Base-by-base conservation (phyloP, 2,888 invertebrate genomes). In the Nomada fabriciana region DNA sequence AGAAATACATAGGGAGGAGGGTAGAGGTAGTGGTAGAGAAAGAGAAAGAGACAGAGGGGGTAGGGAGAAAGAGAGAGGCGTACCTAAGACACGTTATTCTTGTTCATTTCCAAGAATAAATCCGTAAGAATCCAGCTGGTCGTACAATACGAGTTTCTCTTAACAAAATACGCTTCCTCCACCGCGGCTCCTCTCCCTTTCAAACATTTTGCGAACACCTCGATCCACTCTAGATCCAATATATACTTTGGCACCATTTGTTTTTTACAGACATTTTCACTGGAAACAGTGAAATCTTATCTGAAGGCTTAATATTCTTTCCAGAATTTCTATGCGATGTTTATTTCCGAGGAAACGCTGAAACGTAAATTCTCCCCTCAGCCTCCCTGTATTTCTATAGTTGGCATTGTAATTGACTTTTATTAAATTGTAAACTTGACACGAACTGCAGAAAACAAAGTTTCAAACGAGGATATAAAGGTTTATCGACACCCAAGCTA, bases 101-200 rank as follows among this genome's bases (percentile, higher is more conserved):
- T 82, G 85, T 84, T 88, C 80, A 82, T 75, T 82, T 87, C 89
- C 82, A 88, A 89, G 86, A 88, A 89, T 89, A 89, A 88, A 89
- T 89, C 88, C 81, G 86, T 82, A 85, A 85, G 87, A 89, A 88
- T 89, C 86, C 88, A 83, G 78, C 73, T 75, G 82, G 73, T 77
- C 72, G 76, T 29, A 83, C 83, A 83, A 83, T 83, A 83, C 83
- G 74, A 83, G 83, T 82, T 82, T 83, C 83, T 83, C 83, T 83
- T 69, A 65, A 83, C 77, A 82, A 74, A 82, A 77, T 82, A 81
- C 59, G 57, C 53, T 59, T 23, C 20, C 57, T 60, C 60, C 13
- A 53, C 50, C n/a, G 59, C n/a, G 29, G 20, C 57, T 36, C 20
- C 36, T 61, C 23, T 29, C 20, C 70, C 23, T 61, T 50, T 55